Base-by-base conservation (phyloP, 2,888 invertebrate species). In the Mythimna loreyi region DNA sequence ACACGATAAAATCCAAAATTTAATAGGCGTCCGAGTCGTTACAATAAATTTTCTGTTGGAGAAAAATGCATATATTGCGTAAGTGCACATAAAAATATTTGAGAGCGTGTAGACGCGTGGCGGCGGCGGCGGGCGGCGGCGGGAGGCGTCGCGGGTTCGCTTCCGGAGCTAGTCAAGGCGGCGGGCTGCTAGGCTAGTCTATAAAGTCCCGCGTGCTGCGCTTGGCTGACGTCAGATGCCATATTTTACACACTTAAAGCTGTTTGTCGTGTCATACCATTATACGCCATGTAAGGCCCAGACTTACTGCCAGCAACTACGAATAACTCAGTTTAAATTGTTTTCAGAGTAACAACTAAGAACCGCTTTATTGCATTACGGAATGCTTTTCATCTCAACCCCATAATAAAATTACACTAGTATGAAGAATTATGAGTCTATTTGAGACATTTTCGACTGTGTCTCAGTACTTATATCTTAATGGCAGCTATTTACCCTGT, bases 221-320 rank as follows among this genome's bases (percentile, higher is more conserved):
- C 92, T 93, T 91, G 92, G 93, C 91, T 93, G 93, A 93, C 93
- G 92, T 92, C 92, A 93, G 87, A 84, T 88, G 87, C 94, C 93
- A 95, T 96, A 95, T 93, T 94, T 96, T 93, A 95, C 92, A 94
- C 94, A 94, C 94, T 95, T 95, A 95, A 94, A 95, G 94, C 95
- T 95, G 95, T 95, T 95, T 95, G 96, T 95, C 94, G 94, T 94
- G 94, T 95, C 94, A 94, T 94, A 95, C 95, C 92, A 96, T 95
- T 96, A 95, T 95, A 94, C 93, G 93, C 90, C 92, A 92, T 94
- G 95, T 95, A 95, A 93, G 92, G 91, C 92, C 86, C 84, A 86
- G 92, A 95, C 94, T 95, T 95, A 94, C 91, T 93, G 93, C 94
- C 92, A 90, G 89, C 88, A 87, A 78, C 83, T 86, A 91, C 87